Evolutionary conservation across 2,888 invertebrate genomes (phyloP).

Genomic region (Erebia aethiops): DNA sequence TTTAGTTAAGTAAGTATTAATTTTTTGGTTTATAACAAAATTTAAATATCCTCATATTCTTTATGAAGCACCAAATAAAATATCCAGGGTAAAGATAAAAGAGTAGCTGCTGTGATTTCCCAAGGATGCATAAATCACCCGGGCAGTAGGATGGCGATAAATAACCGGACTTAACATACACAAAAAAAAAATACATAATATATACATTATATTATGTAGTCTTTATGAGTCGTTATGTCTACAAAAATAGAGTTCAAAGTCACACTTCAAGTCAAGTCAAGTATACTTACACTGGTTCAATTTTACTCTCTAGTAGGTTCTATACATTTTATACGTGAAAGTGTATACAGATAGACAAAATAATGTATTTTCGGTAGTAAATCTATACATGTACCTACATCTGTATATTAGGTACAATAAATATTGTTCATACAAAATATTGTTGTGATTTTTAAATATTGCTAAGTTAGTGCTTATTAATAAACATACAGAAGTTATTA

Average conservation of each 20-base stretch:
- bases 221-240: not conserved
- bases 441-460: constrained; percentile 12
- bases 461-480: constrained; percentile 12
- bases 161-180: constrained; percentile 61
- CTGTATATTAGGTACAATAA: constrained; percentile 13
- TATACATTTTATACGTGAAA: not conserved
- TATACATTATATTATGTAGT: not conserved
- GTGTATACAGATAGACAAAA: not conserved
- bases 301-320: constrained; percentile 9
- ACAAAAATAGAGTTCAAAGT: constrained; percentile 27
- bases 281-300: not conserved
- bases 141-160: constrained; percentile 74
- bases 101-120: constrained; percentile 61
- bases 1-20: not conserved
- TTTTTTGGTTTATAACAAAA: not conserved
- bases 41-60: constrained; percentile 21
- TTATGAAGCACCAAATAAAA: constrained; percentile 39
- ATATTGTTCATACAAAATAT: constrained; percentile 20
- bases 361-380: constrained; percentile 24
- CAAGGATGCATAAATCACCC: constrained; percentile 66
- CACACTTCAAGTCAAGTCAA: no score
- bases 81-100: constrained; percentile 50
- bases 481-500: constrained; percentile 6
- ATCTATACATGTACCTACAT: constrained; percentile 20
- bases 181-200: constrained; percentile 22